Percentiles rank a stretch among this genome's conserved stretches.
phyloP scores from a whole-genome alignment of 2,888 invertebrate genomes.

The Tuberolachnus salignus region DNA sequence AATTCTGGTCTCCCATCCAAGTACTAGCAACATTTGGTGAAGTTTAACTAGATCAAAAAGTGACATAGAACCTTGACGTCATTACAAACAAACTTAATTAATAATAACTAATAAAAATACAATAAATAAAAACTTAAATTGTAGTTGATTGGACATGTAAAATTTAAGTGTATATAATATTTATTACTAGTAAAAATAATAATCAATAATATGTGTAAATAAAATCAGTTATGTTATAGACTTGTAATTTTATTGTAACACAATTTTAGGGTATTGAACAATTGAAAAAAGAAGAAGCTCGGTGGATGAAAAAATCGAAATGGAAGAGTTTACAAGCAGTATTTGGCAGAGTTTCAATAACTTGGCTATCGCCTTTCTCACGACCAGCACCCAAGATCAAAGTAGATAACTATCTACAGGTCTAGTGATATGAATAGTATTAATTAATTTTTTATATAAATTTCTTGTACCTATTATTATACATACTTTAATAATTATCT shows the following conservation, averaged over 20 bases:
- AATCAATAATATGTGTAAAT: background rate
- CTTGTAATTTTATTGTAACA: background rate
- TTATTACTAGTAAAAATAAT: background rate
- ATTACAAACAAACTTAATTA: no score
- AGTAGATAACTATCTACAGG: constrained; percentile 73
- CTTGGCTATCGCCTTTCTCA: constrained; percentile 95
- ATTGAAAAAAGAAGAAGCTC: constrained; percentile 91
- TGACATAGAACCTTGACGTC: no score
- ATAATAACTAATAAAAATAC: no score
- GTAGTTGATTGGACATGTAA: background rate
- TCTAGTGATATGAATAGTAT: constrained; percentile 52
- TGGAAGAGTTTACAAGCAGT: constrained; percentile 97
- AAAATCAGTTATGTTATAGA: background rate
- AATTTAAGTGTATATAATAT: background rate
- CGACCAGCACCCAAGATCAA: constrained; percentile 80
- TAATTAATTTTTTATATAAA: background rate
- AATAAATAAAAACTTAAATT: no score
- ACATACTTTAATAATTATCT: background rate
- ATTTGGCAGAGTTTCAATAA: constrained; percentile 92
- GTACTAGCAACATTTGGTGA: no score
- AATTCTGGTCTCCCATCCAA: no score
- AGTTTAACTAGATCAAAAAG: no score
- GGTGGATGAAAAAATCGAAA: constrained; percentile 89
- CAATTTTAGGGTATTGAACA: constrained; percentile 88
- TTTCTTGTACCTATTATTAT: background rate